Evolutionary conservation across 1,140 invertebrate species (phyloP), one percentile per base, ranked within the genome.

Genomic region (Asobara japonica): DNA sequence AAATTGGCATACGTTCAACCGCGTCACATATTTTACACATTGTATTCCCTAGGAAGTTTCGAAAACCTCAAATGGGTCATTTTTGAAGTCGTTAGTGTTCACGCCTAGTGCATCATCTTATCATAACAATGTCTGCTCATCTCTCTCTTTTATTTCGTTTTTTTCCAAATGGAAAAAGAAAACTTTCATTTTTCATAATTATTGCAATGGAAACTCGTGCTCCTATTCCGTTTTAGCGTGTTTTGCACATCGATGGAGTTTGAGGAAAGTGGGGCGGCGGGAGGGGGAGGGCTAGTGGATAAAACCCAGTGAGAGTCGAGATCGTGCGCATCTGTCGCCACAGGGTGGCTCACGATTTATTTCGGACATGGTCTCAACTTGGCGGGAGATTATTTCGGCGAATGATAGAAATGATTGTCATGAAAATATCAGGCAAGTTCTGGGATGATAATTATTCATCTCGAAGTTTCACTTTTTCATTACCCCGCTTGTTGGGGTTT

Each of bases 391-490:
- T 62, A 62, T 62, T 62, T 30, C 18, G 4, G 25, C n/a, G 29
- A 62, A 62, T 62, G 29, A 62, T 62, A 62, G 27, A 62, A 62
- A 62, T 62, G 60, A 62, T 62, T 62, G 60, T 30, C 60, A n/a
- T 62, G 60, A 62, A 30, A 62, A 62, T 62, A 62, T 62, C 29
- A 62, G 29, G 29, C 60, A 62, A 62, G 16, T 16, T 18, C n/a
- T 1, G 13, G 10, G 60, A 3, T 31, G 2, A 62, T 56, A 56
- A 56, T 56, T 56, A 56, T 56, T 56, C 51, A 25, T 56, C 22
- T 56, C 18, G 51, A 56, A 56, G 51, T 56, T 56, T 56, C 51
- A 25, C 51, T 56, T 56, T 56, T 56, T 56, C 51, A 56, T 56
- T 5, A 18, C 0, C 5, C 7, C 22, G 20, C 13, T 22, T 18